phyloP scores from a whole-genome alignment of 2,113 vertebrate species.

The Trichomycterus rosablanca region DNA sequence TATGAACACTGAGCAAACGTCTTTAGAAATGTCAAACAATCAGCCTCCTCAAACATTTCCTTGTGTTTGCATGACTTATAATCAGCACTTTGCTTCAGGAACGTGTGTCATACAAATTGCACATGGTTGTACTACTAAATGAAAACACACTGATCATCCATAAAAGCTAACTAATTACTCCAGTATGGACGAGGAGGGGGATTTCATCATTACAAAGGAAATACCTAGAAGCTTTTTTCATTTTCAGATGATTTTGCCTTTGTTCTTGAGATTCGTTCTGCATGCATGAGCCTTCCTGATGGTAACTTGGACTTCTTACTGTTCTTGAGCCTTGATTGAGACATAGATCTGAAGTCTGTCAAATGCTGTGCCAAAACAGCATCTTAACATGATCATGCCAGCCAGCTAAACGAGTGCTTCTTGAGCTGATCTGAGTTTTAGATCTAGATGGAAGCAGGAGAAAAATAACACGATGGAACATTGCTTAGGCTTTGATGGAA shows the following conservation, averaged over 20 bases:
- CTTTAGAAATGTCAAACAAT: too few species aligned
- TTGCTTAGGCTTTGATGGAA: slow-evolving; percentile 63
- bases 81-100: slow-evolving; percentile 21
- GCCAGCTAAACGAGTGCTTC: slow-evolving; percentile 39
- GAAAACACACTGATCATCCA: slow-evolving; percentile 53
- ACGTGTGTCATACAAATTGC: slow-evolving; percentile 16
- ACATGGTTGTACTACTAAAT: slow-evolving; percentile 46
- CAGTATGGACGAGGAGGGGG: slow-evolving; percentile 60
- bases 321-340: slow-evolving; percentile 46
- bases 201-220: slow-evolving; percentile 70
- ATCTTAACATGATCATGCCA: slow-evolving; percentile 56
- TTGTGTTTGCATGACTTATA: slow-evolving; percentile 14
- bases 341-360: slow-evolving; percentile 60
- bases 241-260: slow-evolving; percentile 59
- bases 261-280: slow-evolving; percentile 56
- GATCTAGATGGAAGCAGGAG: slow-evolving; percentile 30
- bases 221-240: slow-evolving; percentile 36
- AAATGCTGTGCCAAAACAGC: slow-evolving; percentile 50
- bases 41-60: too few species aligned
- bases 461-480: slow-evolving; percentile 56
- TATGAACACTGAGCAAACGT: too few species aligned
- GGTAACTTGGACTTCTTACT: slow-evolving; percentile 43
- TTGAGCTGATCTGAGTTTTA: slow-evolving; percentile 47
- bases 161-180: slow-evolving; percentile 67
- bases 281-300: slow-evolving; percentile 47